Percentiles rank a stretch among this genome's conserved stretches.
Evolutionary conservation across 2,797 vertebrate species (phyloP).

Genomic region (Podargus strigoides): DNA sequence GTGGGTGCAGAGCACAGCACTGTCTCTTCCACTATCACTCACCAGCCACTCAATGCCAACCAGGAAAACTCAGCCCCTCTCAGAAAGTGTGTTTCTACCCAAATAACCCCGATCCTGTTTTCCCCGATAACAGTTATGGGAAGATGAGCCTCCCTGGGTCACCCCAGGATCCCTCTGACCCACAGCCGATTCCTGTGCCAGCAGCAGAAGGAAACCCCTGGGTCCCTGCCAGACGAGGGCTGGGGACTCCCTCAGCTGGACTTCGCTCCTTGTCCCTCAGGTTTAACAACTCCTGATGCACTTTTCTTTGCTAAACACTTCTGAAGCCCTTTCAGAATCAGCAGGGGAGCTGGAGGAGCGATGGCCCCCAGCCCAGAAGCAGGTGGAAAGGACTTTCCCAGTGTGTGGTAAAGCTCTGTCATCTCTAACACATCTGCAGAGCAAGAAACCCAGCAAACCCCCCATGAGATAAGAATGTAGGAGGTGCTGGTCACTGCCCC

Average conservation of each 20-base stretch:
- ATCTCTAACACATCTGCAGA: accelerated
- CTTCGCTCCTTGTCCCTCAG: background rate
- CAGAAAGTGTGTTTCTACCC: background rate
- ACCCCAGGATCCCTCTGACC: accelerated
- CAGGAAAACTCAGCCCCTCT: background rate
- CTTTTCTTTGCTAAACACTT: background rate
- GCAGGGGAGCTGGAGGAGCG: background rate
- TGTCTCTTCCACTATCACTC: background rate
- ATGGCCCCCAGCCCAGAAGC: background rate
- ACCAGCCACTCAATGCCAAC: background rate
- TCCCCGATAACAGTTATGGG: background rate
- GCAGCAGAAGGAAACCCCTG: background rate
- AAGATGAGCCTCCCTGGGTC: background rate
- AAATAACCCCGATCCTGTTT: background rate
- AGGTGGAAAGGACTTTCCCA: background rate
- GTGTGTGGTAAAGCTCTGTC: accelerated
- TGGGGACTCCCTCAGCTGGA: background rate
- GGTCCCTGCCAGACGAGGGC: background rate
- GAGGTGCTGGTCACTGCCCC: background rate
- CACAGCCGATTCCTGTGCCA: background rate
- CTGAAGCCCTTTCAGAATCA: background rate
- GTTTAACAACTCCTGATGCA: background rate
- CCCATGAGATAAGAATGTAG: accelerated
- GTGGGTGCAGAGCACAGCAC: accelerated
- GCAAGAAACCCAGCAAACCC: background rate